A percentile compares a stretch with the other conserved stretches of the same genome.
Conservation (phyloP, 2,888 invertebrate species). For the Phlogophora meticulosa region DNA sequence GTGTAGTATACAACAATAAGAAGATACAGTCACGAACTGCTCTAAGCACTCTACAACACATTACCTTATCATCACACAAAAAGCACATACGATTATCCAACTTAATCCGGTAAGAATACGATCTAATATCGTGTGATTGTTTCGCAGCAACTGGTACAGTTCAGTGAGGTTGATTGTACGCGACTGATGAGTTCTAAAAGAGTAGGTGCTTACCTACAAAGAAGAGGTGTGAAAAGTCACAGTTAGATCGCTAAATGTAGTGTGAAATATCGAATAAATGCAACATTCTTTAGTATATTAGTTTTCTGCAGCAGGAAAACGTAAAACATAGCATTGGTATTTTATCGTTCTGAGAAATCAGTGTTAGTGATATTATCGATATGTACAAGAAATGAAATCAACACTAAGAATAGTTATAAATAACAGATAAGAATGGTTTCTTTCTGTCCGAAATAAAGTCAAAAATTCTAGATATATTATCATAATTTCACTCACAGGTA, state of each 20-base stretch:
- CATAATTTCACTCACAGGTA: too few relatives aligned
- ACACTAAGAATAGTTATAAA: too few relatives aligned
- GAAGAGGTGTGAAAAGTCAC: constrained; percentile 75
- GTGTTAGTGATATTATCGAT: constrained; percentile 10
- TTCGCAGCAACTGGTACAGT: constrained; percentile 24
- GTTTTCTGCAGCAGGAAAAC: constrained; percentile 47
- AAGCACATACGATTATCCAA: constrained; percentile 18
- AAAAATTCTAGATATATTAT: too few relatives aligned
- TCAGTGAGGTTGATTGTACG: constrained; percentile 53
- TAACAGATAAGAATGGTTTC: not conserved
- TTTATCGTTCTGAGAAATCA: constrained; percentile 42
- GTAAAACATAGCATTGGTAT: constrained; percentile 36
- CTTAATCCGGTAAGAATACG: constrained; percentile 20
- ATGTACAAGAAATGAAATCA: constrained; percentile 16
- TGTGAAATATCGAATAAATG: constrained; percentile 76
- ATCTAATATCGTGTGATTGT: constrained; percentile 8
- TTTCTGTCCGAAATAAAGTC: too few relatives aligned
- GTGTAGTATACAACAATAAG: constrained; percentile 60
- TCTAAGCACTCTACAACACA: constrained; percentile 47
- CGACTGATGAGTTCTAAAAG: constrained; percentile 56
- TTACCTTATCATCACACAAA: constrained; percentile 54
- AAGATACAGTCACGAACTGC: constrained; percentile 65
- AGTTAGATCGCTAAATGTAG: constrained; percentile 70
- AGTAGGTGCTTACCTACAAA: constrained; percentile 31
- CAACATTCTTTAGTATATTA: constrained; percentile 51